Evolutionary conservation across 1,140 invertebrate species (phyloP).

Genomic region (Radopholus similis): DNA sequence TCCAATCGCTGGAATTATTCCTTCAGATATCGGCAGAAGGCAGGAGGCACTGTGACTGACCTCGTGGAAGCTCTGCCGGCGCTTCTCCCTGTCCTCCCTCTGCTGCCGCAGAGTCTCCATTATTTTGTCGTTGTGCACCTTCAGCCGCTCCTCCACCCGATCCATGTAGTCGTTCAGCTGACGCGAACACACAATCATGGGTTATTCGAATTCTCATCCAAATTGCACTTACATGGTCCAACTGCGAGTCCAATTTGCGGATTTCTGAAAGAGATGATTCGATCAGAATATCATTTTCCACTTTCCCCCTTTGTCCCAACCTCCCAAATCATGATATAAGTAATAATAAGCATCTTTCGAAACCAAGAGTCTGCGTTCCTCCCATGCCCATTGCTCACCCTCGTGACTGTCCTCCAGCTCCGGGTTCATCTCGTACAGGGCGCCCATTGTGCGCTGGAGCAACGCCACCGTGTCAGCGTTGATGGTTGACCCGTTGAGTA

Average conservation of each 20-base stretch:
- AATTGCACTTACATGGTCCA: slow-evolving; percentile 26
- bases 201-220: neutral
- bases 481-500: no score
- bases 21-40: neutral
- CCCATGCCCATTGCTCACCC: neutral
- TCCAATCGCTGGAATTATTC: slow-evolving; percentile 38
- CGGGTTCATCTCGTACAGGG: slow-evolving; percentile 9
- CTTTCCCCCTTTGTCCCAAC: no score
- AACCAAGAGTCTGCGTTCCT: neutral
- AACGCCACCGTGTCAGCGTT: neutral
- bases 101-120: slow-evolving; percentile 43
- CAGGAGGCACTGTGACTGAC: neutral
- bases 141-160: slow-evolving; percentile 43
- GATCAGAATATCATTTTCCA: no score
- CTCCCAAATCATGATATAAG: no score
- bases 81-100: slow-evolving; percentile 46
- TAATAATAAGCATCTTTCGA: no score
- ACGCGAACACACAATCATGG: neutral
- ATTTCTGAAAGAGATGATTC: slow-evolving; percentile 35
- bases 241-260: slow-evolving; percentile 44
- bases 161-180: slow-evolving; percentile 43
- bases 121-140: slow-evolving; percentile 40
- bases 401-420: slow-evolving; percentile 14
- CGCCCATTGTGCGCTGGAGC: neutral
- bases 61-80: slow-evolving; percentile 48